phyloP scores from a whole-genome alignment of 2,113 vertebrate species.

The Sebastes schlegelii region DNA sequence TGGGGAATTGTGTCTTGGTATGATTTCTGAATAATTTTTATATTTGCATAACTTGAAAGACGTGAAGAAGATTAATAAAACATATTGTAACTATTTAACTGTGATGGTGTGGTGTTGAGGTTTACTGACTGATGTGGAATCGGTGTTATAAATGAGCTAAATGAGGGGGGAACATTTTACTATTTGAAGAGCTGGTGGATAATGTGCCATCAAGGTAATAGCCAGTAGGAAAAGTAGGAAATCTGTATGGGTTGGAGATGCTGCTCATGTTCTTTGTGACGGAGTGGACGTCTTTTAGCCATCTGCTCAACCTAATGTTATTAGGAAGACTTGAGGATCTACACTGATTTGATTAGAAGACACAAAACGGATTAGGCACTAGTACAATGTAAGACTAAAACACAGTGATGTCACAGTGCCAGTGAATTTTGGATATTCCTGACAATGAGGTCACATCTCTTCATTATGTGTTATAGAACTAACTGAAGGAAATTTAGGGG shows the following conservation, averaged over 20 bases:
- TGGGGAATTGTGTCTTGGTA: constrained; percentile 62
- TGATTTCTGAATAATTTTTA: constrained; percentile 83
- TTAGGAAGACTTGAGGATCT: constrained; percentile 19
- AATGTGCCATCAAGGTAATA: not conserved
- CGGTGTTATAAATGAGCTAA: not conserved
- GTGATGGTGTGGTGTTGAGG: constrained; percentile 14
- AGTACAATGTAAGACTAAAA: not conserved
- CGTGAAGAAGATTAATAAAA: constrained; percentile 79
- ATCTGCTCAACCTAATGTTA: constrained; percentile 53
- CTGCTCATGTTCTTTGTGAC: not conserved
- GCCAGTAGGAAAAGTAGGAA: not conserved
- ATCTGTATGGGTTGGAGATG: not conserved
- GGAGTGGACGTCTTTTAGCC: constrained; percentile 7
- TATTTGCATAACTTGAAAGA: constrained; percentile 78
- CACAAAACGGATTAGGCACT: constrained; percentile 21
- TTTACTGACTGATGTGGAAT: constrained; percentile 3
- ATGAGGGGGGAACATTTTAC: not conserved
- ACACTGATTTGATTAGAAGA: constrained; percentile 34
- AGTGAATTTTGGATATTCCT: not conserved
- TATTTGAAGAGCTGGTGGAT: not conserved
- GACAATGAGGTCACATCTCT: not conserved
- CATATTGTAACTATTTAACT: constrained; percentile 72
- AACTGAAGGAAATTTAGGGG: not conserved
- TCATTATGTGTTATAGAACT: not conserved
- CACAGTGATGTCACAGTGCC: not conserved